Evolutionary conservation across 1,140 invertebrate species (phyloP), one percentile per base, ranked within the genome.

Genomic region (Diabrotica undecimpunctata): DNA sequence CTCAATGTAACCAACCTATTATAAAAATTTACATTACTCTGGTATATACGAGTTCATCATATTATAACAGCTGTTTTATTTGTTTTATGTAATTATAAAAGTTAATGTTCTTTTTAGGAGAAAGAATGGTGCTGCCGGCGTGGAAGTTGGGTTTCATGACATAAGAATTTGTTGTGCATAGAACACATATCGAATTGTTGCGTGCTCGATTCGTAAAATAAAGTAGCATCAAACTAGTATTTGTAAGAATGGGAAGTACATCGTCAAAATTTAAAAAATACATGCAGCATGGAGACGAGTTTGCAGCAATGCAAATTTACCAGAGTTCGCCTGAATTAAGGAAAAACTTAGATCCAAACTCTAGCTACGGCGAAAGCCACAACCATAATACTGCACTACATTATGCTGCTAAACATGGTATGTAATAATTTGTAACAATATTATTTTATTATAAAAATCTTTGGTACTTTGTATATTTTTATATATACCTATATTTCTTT

Each of bases 251-350:
- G 88, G 88, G 88, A 66, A 89, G 86, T 77, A 81, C 86, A 14
- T 87, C 87, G 11, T 88, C 87, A 37, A 89, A 89, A 76, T 89
- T 89, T 72, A 85, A 87, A 68, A 88, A 88, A 73, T 86, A 88
- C 76, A 79, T 89, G n/a, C 86, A 87, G 75, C 85, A 87, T 81
- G 87, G 87, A 35, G 87, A 89, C 76, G 88, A 89, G 76, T 87
- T 86, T 76, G 87, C 87, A 61, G 88, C 87, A 13, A 84, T 89
- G 80, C 85, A 87, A 75, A 77, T 76, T 56, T 79, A 78, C 72
- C 84, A 87, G 72, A 86, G 82, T 74, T 86, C 83, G 67, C 82
- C 83, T 50, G 87, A 89, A 68, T 75, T 90, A 12, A 78, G 84
- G 56, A 87, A 86, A 70, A 86, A 81, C 62, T 79, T 90, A n/a